These are phyloP conservation scores for Tenebrio molitor DNA, from an alignment of 1,140 invertebrate genomes.

Conservation along the genomic window DNA sequence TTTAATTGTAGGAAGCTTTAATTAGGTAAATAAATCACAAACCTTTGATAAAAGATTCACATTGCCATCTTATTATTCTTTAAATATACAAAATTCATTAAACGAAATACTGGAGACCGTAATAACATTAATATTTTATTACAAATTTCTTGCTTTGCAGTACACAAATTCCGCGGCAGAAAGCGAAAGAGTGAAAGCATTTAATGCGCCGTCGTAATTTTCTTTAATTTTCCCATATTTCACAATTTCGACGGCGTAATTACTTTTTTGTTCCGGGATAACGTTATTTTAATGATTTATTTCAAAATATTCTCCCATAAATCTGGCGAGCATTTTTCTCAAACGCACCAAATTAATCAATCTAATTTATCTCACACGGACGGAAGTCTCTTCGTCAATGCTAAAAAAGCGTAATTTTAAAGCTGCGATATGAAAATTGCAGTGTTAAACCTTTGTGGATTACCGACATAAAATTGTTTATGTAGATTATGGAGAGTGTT, in stretches of 20 bases:
- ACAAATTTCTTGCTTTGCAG: too few species aligned
- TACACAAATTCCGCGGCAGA: too few species aligned
- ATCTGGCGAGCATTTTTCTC: neutral
- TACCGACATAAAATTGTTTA: slow-evolving; percentile 5
- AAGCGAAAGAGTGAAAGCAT: slow-evolving; percentile 10
- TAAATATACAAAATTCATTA: too few species aligned
- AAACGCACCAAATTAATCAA: neutral
- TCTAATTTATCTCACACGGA: slow-evolving; percentile 19
- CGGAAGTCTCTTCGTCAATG: neutral
- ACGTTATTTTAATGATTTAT: slow-evolving; percentile 38
- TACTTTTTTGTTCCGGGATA: slow-evolving; percentile 19
- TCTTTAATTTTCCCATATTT: slow-evolving; percentile 37
- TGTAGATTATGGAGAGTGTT: slow-evolving; percentile 24
- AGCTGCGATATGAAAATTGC: neutral
- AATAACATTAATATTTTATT: too few species aligned
- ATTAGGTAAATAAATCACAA: too few species aligned
- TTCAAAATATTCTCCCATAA: slow-evolving; percentile 1
- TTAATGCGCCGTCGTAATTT: slow-evolving; percentile 3
- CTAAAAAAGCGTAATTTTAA: neutral
- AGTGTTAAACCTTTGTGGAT: neutral
- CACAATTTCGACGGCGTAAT: slow-evolving; percentile 32
- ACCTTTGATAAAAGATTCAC: too few species aligned
- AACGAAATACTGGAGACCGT: too few species aligned
- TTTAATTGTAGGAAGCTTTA: too few species aligned
- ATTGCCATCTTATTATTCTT: too few species aligned